Evolutionary conservation across 1,140 invertebrate species (phyloP), one percentile per base, ranked within the genome.

Genomic region (Bombus haemorrhoidalis): DNA sequence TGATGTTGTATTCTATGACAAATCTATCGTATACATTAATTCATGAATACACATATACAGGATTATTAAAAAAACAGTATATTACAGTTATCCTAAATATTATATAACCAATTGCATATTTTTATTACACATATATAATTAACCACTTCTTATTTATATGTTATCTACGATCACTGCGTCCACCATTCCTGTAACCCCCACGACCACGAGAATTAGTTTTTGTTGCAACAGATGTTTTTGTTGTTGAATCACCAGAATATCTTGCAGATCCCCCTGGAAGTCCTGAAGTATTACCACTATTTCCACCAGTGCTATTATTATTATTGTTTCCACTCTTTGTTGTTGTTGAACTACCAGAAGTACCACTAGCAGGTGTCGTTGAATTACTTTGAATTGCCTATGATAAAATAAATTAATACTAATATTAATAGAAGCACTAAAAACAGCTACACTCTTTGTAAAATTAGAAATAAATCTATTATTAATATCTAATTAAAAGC

Each of bases 151-250:
- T 90, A 79, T 85, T 88, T 71, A 81, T 91, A 76, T 94, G 94
- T 94, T 96, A 96, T 95, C 96, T 96, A 53, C 96, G 93, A 39
- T 95, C 95, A 43, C 89, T 93, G 71, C 95, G 95, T 89, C 88
- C 94, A 83, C 87, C 96, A 85, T 95, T 96, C 79, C 95, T 95
- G 84, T 96, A 96, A 15, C 91, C 84, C 0, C 95, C 96, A 15
- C 96, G 94, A 25, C 96, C 96, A 9, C 95, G 92, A 6, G 96
- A 91, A 75, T 95, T 95, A 86, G 95, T 95, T 89, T 96, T 96
- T 62, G 95, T 93, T 18, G 94, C 90, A 73, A 95, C 94, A 89
- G 91, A 90, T 88, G 81, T 92, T 93, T 93, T 91, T 90, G 86
- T 92, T 89, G 86, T 92, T 34, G 85, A 82, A 22, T 90, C 89